These are phyloP conservation scores for Characodon lateralis DNA, from an alignment of 2,797 vertebrate genomes.

Conservation along the genomic window DNA sequence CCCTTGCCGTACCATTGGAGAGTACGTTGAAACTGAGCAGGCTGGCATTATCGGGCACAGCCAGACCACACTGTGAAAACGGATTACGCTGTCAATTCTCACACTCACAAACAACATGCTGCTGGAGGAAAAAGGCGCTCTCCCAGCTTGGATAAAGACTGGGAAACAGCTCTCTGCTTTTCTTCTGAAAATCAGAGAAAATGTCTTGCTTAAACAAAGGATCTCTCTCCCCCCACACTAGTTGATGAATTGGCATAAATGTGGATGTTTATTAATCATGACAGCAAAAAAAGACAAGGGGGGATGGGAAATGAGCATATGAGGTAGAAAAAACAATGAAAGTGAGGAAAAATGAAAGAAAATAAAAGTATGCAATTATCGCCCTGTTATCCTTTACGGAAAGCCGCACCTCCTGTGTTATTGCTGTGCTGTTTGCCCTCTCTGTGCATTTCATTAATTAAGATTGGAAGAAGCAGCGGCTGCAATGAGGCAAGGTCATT, in stretches of 20 bases:
- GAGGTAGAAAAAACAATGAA: conserved; percentile 49
- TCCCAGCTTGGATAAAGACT: conserved; percentile 73
- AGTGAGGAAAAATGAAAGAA: conserved; percentile 27
- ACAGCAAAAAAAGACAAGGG: conserved; percentile 58
- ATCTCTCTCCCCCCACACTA: conserved; percentile 33
- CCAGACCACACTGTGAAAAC: conserved; percentile 82
- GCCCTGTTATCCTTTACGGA: conserved; percentile 58
- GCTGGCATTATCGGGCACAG: conserved; percentile 82
- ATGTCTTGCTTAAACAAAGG: conserved; percentile 72
- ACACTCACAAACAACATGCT: conserved; percentile 78
- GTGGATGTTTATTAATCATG: conserved; percentile 69
- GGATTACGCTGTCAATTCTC: conserved; percentile 81
- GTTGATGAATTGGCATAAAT: conserved; percentile 74
- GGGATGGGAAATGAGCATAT: conserved; percentile 15
- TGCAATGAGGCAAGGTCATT: conserved; percentile 70
- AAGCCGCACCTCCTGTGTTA: conserved; percentile 70
- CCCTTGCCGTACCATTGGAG: conserved; percentile 72
- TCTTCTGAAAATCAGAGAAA: conserved; percentile 66
- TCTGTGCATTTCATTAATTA: conserved; percentile 75
- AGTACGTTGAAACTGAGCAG: conserved; percentile 76
- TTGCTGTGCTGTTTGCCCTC: conserved; percentile 72
- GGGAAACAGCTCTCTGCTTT: conserved; percentile 64
- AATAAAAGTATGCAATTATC: conserved; percentile 69
- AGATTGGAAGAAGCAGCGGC: conserved; percentile 66
- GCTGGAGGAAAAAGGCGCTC: conserved; percentile 56